A percentile compares a stretch with the other conserved stretches of the same genome.
phyloP scores from a whole-genome alignment of 1,140 invertebrate genomes.

The Drosophila nebulosa region DNA sequence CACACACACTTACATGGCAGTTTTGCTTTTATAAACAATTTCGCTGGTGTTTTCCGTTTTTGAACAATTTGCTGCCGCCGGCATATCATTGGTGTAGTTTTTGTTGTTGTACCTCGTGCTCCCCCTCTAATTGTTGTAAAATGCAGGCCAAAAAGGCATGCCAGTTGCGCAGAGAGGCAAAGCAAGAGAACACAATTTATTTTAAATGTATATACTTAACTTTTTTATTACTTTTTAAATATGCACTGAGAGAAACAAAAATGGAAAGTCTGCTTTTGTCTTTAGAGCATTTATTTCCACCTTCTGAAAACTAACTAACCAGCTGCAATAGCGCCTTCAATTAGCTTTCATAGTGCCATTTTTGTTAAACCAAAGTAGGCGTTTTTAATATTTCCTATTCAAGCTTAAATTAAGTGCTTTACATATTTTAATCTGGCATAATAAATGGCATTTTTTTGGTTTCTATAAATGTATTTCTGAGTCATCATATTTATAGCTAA shows the following conservation, averaged over 20 bases:
- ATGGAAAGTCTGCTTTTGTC: too few species aligned
- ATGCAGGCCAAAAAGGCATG: slow-evolving; percentile 16
- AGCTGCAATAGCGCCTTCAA: too few species aligned
- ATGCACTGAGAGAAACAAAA: not conserved
- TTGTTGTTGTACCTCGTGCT: slow-evolving; percentile 32
- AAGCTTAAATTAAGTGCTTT: too few species aligned
- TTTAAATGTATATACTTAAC: slow-evolving; percentile 32
- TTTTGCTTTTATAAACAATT: slow-evolving; percentile 8
- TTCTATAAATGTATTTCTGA: not conserved
- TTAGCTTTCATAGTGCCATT: too few species aligned
- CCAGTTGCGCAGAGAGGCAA: slow-evolving; percentile 11
- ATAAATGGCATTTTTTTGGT: too few species aligned
- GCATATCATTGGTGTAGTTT: slow-evolving; percentile 21
- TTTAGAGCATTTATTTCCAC: too few species aligned
- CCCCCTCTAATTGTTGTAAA: slow-evolving; percentile 39
- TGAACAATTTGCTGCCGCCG: slow-evolving; percentile 33
- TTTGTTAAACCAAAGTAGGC: too few species aligned
- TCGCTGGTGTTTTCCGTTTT: slow-evolving; percentile 21
- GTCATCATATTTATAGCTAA: not conserved
- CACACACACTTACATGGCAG: not conserved
- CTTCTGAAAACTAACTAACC: too few species aligned
- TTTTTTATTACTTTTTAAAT: not conserved
- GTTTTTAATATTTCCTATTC: too few species aligned
- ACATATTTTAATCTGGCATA: too few species aligned
- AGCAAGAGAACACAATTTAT: slow-evolving; percentile 33